Base-by-base conservation (phyloP, 2,797 vertebrate species). In the Enteromius viviparus region DNA sequence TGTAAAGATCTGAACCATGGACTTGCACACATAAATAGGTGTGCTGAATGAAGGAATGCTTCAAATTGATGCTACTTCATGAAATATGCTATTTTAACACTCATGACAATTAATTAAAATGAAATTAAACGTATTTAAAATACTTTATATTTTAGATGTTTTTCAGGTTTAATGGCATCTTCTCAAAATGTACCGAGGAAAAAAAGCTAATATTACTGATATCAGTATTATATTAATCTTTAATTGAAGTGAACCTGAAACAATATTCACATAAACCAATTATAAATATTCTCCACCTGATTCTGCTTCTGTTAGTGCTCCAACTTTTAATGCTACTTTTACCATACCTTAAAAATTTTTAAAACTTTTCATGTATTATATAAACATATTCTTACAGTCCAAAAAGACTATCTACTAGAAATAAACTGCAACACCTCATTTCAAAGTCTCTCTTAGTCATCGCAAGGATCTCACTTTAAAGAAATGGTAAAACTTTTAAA, bases 11-110 rank as follows among this genome's bases (percentile, higher is more conserved):
- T 74, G 40, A 75, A 74, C 45, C 42, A 65, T 1, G 0, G 21
- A 74, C 51, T 21, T 45, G 14, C n/a, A 19, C 12, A 23, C n/a
- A 69, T 17, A 14, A 26, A 76, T 17, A 51, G 8, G 8, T 29
- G 58, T 14, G 9, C 17, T 29, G 76, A 32, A 11, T 78, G 5
- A 76, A 62, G 55, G n/a, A 70, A 70, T 45, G 40, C 68, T 70
- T n/a, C 49, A 53, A 53, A 74, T 26, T 17, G 2, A 76, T 23
- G 2, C n/a, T 55, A 72, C 70, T 51, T 51, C 19, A 55, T 75
- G 19, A 55, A 34, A 75, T 7, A 15, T 15, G 17, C 32, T 1
- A 53, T 74, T 53, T 53, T 53, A 53, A 45, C 42, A 45, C 11
- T 12, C 11, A 14, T 45, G 42, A 45, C 42, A 45, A 45, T 45